Evolutionary conservation across 2,888 invertebrate species (phyloP).

Genomic region (Apodemia zela): DNA sequence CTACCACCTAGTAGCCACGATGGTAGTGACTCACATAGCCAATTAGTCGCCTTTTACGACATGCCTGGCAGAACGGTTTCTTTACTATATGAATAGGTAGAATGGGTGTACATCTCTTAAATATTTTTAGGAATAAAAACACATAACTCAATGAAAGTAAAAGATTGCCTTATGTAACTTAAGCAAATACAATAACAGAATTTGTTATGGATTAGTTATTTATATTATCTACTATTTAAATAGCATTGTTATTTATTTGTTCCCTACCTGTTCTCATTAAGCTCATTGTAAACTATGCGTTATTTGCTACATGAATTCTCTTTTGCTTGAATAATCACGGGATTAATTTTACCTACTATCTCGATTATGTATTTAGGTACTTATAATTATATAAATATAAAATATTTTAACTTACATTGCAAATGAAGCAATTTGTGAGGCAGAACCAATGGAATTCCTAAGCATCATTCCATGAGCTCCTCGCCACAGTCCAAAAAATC

Average conservation of each 20-base stretch:
- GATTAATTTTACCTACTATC: background rate
- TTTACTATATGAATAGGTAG: no score
- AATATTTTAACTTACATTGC: constrained; percentile 70
- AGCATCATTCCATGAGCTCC: constrained; percentile 88
- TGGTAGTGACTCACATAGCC: no score
- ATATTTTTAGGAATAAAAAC: background rate
- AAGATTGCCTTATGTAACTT: no score
- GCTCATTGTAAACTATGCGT: background rate
- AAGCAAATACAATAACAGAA: no score
- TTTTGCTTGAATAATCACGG: background rate
- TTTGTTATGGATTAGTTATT: no score
- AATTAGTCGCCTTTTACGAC: no score
- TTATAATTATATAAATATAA: background rate
- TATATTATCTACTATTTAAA: constrained; percentile 4
- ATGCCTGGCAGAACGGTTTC: no score
- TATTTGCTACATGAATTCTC: background rate
- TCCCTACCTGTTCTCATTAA: background rate
- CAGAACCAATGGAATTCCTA: constrained; percentile 90
- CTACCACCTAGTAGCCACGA: no score
- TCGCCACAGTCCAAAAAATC: constrained; percentile 82
- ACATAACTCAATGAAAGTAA: no score
- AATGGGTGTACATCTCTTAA: background rate
- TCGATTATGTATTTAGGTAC: background rate
- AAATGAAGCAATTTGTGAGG: constrained; percentile 90
- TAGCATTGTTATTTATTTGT: background rate